Evolutionary conservation across 2,113 vertebrate genomes (phyloP), one percentile per base, ranked within the genome.

Genomic region (Callospermophilus lateralis): DNA sequence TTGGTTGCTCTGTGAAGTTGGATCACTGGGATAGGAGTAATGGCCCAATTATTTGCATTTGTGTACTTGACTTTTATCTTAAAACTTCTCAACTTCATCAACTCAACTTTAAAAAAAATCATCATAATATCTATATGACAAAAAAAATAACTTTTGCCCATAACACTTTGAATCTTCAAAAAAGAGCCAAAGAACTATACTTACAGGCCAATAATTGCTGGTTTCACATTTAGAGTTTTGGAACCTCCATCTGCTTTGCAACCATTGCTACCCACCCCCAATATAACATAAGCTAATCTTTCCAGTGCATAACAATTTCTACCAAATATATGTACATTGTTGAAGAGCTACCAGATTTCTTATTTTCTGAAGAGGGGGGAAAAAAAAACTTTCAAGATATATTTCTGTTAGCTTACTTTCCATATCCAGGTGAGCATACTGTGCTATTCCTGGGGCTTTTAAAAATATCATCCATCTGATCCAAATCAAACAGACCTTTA

Each of bases 401-500:
- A 39, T 48, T 91, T 53, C 53, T 68, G 58, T 42, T 65, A 42
- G 48, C 48, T 84, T 83, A 61, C 48, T 96, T 91, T 90, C 72
- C 67, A 55, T 73, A 92, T 58, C 78, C 84, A 91, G 80, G 89
- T 97, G 77, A 73, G 72, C 84, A 89, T 0, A 4, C 32, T 0
- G 28, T 81, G 63, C 45, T 89, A 6, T 94, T 92, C 0, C 0
- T 1, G 70, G 58, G 2, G 0, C 68, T 92, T 93, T 0, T 32
- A 51, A 39, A 86, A 65, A 0, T n/a, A 61, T 68, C 68, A 0
- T 0, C 55, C 0, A 0, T 32, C 48, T 97, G 94, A 97, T 97
- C 96, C 96, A 96, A 97, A 95, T 77, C 94, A 97, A 98, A 94
- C 86, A 98, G 92, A 81, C 73, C 92, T 95, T 96, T 0, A 0